phyloP scores from a whole-genome alignment of 2,113 vertebrate species.

The Microtus oregoni region DNA sequence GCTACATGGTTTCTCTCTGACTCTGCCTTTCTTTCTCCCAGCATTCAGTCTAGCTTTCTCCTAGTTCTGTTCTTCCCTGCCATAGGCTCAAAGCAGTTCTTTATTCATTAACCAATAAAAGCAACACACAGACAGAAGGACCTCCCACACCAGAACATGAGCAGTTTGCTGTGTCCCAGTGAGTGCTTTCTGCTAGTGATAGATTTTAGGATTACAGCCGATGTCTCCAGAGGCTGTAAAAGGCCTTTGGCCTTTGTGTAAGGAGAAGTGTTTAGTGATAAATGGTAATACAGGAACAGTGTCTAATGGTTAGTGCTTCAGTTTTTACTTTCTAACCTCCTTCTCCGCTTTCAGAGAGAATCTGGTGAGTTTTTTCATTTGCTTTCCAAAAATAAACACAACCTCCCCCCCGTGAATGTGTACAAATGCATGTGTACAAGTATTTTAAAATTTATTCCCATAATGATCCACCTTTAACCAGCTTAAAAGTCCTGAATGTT shows the following conservation, averaged over 20 bases:
- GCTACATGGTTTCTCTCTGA: too few relatives aligned
- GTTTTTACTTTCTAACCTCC: not conserved
- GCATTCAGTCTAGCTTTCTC: too few relatives aligned
- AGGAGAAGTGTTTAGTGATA: not conserved
- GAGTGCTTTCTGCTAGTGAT: constrained; percentile 2
- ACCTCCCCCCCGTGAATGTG: not conserved
- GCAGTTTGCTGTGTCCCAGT: not conserved
- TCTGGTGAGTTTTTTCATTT: not conserved
- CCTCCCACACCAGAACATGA: not conserved
- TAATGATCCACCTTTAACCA: not conserved
- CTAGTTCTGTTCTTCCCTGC: too few relatives aligned
- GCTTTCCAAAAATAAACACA: not conserved
- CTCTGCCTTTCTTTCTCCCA: too few relatives aligned
- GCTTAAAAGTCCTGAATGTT: not conserved
- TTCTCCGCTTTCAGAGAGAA: not conserved
- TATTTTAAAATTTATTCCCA: not conserved
- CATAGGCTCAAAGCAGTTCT: too few relatives aligned
- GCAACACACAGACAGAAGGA: too few relatives aligned
- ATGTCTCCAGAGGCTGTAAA: not conserved
- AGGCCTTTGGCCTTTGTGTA: not conserved
- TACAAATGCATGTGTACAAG: not conserved
- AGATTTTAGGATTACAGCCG: not conserved
- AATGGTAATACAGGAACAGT: not conserved
- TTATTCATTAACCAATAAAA: too few relatives aligned
- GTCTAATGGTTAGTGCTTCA: not conserved